phyloP scores from a whole-genome alignment of 2,113 vertebrate species.

The Microtus oregoni region DNA sequence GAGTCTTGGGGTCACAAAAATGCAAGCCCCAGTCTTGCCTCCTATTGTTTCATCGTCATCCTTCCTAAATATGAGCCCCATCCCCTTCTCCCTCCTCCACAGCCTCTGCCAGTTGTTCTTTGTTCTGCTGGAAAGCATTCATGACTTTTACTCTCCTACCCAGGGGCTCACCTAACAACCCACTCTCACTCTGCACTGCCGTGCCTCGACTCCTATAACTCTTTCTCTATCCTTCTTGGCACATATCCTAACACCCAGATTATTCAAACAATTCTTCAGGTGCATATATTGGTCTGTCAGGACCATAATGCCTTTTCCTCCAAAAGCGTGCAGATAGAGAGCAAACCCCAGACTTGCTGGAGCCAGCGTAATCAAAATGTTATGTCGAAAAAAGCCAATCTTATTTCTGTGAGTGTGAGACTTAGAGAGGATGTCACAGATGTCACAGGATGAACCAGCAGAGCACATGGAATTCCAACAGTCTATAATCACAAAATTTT shows the following conservation, averaged over 20 bases:
- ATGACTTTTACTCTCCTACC: background rate
- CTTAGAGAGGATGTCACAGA: conserved; percentile 51
- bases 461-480: conserved; percentile 17
- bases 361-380: conserved; percentile 80
- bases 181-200: background rate
- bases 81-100: background rate
- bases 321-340: conserved; percentile 71
- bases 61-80: background rate
- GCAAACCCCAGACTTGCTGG: conserved; percentile 76
- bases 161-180: background rate
- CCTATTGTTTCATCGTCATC: background rate
- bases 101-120: background rate
- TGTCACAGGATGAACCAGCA: conserved; percentile 42
- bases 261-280: conserved; percentile 76
- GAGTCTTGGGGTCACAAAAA: background rate
- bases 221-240: conserved; percentile 51
- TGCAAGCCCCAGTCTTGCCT: background rate
- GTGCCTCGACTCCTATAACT: background rate
- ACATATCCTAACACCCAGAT: conserved; percentile 62
- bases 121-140: background rate
- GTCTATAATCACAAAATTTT: conserved; percentile 37
- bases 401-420: conserved; percentile 71
- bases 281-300: conserved; percentile 73
- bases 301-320: conserved; percentile 48
- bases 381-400: conserved; percentile 73